Evolutionary conservation across 2,113 vertebrate genomes (phyloP).

Genomic region (Aepyceros melampus): DNA sequence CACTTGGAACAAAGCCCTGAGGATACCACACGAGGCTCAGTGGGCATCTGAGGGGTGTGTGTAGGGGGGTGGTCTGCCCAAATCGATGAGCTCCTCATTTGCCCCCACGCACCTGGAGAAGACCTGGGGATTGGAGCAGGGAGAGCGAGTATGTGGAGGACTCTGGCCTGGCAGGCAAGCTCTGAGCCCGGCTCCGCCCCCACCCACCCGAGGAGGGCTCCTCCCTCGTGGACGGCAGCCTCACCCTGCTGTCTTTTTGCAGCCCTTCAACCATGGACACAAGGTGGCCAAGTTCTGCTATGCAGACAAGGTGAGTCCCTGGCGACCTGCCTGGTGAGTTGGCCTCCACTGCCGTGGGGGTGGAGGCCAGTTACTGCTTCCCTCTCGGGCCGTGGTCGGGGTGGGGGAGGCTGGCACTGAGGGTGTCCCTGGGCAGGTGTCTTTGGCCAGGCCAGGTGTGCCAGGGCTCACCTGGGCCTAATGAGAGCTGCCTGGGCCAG

Average conservation of each 20-base stretch:
- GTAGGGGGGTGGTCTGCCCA: background rate
- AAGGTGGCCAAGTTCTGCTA: constrained; percentile 97
- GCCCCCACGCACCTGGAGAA: background rate
- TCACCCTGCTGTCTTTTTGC: background rate
- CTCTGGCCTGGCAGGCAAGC: background rate
- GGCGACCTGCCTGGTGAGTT: accelerated
- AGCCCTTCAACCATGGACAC: constrained; percentile 95
- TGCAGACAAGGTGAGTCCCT: constrained; percentile 90
- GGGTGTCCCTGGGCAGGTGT: background rate
- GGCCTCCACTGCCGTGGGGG: accelerated
- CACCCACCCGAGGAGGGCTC: background rate
- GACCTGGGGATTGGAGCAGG: background rate
- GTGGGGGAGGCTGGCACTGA: background rate
- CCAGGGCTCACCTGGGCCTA: background rate
- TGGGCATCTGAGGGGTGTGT: accelerated
- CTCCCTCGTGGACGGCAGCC: background rate
- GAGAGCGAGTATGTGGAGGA: accelerated
- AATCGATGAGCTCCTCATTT: background rate
- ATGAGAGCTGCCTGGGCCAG: background rate
- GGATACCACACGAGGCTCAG: background rate
- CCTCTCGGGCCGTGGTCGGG: accelerated
- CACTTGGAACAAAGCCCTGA: background rate
- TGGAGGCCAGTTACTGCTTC: accelerated
- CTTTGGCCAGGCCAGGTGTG: background rate
- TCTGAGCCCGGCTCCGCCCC: accelerated